A percentile compares a stretch with the other conserved stretches of the same genome.
Evolutionary conservation across 1,140 invertebrate genomes (phyloP).

Genomic region (Oryctes rhinoceros): DNA sequence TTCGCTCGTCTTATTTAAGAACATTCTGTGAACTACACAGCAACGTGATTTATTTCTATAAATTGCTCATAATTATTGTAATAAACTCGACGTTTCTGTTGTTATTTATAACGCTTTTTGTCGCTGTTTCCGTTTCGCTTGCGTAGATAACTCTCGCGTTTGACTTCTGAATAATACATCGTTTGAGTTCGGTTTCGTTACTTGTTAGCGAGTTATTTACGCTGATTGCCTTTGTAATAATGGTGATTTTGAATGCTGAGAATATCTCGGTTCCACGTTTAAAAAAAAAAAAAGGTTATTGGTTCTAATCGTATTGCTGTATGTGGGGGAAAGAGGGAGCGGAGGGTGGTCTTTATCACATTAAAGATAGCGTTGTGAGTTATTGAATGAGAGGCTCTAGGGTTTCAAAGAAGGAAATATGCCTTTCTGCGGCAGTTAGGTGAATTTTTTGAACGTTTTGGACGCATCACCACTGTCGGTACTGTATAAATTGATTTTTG

Average conservation of each 20-base stretch:
- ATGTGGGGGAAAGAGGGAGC: not conserved
- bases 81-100: constrained; percentile 42
- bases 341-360: no score
- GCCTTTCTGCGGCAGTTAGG: no score
- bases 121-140: not conserved
- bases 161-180: constrained; percentile 42
- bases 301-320: not conserved
- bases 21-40: not conserved
- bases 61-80: constrained; percentile 50
- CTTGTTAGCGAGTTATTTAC: constrained; percentile 36
- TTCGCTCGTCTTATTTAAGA: not conserved
- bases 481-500: no score
- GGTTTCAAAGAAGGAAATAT: no score
- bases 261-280: not conserved
- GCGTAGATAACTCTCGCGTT: not conserved
- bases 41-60: constrained; percentile 46
- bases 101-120: constrained; percentile 46
- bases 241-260: constrained; percentile 29
- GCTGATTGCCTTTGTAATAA: constrained; percentile 36
- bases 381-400: no score
- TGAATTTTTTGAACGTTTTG: no score
- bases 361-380: no score
- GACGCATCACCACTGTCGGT: no score
- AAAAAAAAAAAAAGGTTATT: constrained; percentile 12
- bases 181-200: constrained; percentile 32